Conservation (phyloP, 1,140 invertebrate species). For the Lepidurus couesii region DNA sequence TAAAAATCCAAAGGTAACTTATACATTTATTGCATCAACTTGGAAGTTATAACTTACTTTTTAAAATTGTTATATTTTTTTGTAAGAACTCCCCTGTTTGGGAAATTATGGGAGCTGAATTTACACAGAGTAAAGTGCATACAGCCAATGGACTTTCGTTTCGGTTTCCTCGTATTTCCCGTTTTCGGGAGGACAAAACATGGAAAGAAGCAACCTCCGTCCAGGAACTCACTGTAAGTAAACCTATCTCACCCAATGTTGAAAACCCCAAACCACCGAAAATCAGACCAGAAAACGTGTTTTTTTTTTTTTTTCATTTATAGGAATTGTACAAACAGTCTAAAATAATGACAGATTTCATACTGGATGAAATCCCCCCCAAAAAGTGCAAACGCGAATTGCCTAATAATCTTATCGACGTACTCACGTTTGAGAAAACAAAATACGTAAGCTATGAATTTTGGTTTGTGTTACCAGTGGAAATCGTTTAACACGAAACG, state of each 20-base stretch:
- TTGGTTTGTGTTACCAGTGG: too few relatives aligned
- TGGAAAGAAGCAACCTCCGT: constrained; percentile 77
- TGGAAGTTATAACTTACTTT: not conserved
- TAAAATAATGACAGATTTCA: not conserved
- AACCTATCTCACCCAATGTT: not conserved
- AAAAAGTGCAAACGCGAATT: not conserved
- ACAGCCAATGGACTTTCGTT: constrained; percentile 88
- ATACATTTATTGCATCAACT: constrained; percentile 11
- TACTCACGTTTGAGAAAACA: too few relatives aligned
- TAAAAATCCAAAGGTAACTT: constrained; percentile 62
- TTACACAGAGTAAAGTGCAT: constrained; percentile 77
- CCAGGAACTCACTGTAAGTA: constrained; percentile 54
- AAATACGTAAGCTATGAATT: not conserved
- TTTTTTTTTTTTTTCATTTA: not conserved
- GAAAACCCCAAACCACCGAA: too few relatives aligned
- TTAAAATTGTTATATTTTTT: constrained; percentile 30
- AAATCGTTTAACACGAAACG: too few relatives aligned
- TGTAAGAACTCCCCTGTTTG: constrained; percentile 70
- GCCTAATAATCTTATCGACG: too few relatives aligned
- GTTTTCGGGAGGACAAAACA: constrained; percentile 73
- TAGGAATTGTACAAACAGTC: not conserved
- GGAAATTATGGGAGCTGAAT: constrained; percentile 91
- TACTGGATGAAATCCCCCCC: not conserved
- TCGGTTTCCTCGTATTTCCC: constrained; percentile 81
- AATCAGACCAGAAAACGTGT: not conserved